These are phyloP conservation scores for Macquaria australasica DNA, from an alignment of 2,113 vertebrate genomes.

Conservation along the genomic window DNA sequence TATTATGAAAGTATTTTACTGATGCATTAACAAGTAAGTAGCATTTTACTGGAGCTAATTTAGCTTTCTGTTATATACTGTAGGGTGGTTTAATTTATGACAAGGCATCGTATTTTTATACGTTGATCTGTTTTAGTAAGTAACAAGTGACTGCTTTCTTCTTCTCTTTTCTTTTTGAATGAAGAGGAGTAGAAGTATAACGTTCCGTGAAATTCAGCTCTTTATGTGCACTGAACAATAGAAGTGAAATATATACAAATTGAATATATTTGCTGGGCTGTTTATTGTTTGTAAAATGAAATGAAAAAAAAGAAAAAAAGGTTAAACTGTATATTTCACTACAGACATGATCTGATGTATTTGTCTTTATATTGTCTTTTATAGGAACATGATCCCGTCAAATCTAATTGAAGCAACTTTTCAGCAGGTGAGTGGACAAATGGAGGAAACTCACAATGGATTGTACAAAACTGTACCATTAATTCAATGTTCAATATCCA, in stretches of 20 bases:
- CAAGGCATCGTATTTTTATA: no score
- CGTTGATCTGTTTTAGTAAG: no score
- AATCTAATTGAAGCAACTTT: slow-evolving; percentile 92
- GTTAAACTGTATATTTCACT: neutral
- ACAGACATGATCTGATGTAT: neutral
- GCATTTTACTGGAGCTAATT: no score
- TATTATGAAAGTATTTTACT: no score
- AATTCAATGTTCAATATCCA: neutral
- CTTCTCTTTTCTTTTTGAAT: no score
- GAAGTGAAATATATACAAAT: neutral
- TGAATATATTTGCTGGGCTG: neutral
- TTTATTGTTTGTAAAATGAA: neutral
- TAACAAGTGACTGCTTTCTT: no score
- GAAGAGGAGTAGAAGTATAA: no score
- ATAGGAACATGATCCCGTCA: slow-evolving; percentile 93
- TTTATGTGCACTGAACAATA: neutral
- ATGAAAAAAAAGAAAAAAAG: no score
- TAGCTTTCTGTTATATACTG: no score
- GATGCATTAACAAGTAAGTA: no score
- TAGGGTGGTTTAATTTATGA: no score
- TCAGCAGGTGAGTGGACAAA: slow-evolving; percentile 87
- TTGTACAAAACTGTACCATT: neutral
- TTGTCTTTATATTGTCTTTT: slow-evolving; percentile 39
- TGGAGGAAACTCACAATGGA: neutral
- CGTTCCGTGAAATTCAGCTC: neutral